A percentile compares a stretch with the other conserved stretches of the same genome.
phyloP scores from a whole-genome alignment of 2,113 vertebrate species.

The Podilymbus podiceps region DNA sequence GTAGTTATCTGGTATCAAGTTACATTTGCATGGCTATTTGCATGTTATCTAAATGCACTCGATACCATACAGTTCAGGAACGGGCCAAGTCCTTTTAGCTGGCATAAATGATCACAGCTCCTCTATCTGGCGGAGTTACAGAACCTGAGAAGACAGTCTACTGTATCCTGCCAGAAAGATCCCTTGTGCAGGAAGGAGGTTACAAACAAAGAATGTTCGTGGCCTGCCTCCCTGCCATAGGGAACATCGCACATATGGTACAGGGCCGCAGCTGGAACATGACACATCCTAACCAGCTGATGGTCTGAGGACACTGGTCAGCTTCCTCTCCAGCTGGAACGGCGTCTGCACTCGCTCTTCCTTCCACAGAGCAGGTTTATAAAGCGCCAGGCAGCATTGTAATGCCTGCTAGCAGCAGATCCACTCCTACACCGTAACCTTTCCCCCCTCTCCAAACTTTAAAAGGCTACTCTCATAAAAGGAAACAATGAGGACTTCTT shows the following conservation, averaged over 20 bases:
- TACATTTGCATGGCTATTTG: background rate
- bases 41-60: background rate
- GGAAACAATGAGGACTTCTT: background rate
- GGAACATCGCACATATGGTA: background rate
- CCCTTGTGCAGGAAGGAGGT: background rate
- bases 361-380: background rate
- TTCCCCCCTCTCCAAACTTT: background rate
- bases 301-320: background rate
- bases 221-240: background rate
- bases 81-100: background rate
- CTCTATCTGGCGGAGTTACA: background rate
- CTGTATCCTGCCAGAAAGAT: background rate
- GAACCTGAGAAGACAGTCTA: background rate
- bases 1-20: background rate
- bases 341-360: background rate
- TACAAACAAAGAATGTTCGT: background rate
- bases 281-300: background rate
- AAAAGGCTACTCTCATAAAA: background rate
- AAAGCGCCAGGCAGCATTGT: background rate
- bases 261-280: background rate
- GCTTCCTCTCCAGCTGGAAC: background rate
- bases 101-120: background rate
- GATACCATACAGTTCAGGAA: background rate
- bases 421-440: background rate
- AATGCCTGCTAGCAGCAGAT: background rate